phyloP scores from a whole-genome alignment of 2,797 vertebrate genomes.

The Eulemur rubriventer region DNA sequence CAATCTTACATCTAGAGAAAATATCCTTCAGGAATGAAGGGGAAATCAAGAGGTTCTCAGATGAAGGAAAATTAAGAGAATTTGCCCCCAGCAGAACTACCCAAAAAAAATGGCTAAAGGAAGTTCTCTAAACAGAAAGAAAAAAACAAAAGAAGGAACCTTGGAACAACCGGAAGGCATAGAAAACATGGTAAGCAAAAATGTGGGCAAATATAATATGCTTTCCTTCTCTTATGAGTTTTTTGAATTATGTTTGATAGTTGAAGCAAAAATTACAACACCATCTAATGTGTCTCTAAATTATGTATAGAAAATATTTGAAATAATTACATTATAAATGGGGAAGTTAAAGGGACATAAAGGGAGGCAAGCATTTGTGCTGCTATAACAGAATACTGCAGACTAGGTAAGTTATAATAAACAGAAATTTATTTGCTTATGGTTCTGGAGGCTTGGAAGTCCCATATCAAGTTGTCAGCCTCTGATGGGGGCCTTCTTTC shows the following conservation, averaged over 20 bases:
- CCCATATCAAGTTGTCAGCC: too few relatives aligned
- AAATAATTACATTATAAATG: background rate
- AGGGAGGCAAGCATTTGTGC: background rate
- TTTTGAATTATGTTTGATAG: background rate
- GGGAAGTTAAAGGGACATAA: background rate
- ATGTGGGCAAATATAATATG: background rate
- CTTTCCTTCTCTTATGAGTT: background rate
- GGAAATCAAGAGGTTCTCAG: background rate
- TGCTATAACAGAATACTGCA: background rate
- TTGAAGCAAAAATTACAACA: background rate
- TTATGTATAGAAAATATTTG: background rate
- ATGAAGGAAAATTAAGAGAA: background rate
- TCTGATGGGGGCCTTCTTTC: too few relatives aligned
- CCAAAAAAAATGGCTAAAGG: background rate
- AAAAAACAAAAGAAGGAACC: background rate
- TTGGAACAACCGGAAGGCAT: background rate
- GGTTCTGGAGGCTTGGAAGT: too few relatives aligned
- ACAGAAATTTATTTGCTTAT: background rate
- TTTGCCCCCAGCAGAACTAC: background rate
- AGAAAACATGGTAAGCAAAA: background rate
- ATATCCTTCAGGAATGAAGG: background rate
- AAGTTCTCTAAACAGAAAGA: background rate
- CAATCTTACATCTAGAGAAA: background rate
- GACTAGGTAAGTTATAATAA: background rate
- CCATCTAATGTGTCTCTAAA: background rate